A percentile compares a stretch with the other conserved stretches of the same genome.
Conservation (phyloP, 2,797 vertebrate genomes). For the Gallinago stenura region DNA sequence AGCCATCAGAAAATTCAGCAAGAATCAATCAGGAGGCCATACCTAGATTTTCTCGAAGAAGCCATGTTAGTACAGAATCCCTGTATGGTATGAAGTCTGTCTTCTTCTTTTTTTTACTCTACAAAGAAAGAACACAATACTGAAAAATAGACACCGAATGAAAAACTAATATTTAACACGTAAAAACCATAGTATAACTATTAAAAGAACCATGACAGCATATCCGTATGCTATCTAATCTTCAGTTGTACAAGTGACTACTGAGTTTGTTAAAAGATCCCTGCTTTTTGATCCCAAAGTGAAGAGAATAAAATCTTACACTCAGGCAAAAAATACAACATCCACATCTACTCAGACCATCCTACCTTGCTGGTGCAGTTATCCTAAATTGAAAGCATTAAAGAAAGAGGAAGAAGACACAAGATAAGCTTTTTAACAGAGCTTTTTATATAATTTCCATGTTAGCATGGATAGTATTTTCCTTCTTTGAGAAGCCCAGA, state of each 20-base stretch:
- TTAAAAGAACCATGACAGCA: neutral
- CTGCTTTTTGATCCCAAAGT: neutral
- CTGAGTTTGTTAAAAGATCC: neutral
- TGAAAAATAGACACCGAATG: neutral
- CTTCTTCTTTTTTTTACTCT: conserved; percentile 99
- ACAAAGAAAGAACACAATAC: conserved; percentile 47
- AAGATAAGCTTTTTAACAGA: conserved; percentile 36
- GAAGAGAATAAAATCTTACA: neutral
- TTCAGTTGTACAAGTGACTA: neutral
- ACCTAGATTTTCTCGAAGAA: conserved; percentile 97
- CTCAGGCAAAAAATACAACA: neutral
- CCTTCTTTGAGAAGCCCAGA: neutral
- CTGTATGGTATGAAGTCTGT: conserved; percentile 96
- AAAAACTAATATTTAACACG: neutral
- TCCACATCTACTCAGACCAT: neutral
- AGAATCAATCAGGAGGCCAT: conserved; percentile 30
- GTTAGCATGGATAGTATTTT: neutral
- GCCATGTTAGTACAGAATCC: conserved; percentile 98
- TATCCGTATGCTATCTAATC: neutral
- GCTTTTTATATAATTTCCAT: neutral
- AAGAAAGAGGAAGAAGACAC: conserved; percentile 76
- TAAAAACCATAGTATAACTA: neutral
- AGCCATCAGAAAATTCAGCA: neutral
- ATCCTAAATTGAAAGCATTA: conserved; percentile 91
- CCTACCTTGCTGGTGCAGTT: conserved; percentile 98